phyloP scores from a whole-genome alignment of 1,140 invertebrate genomes.

The Octopus sinensis region DNA sequence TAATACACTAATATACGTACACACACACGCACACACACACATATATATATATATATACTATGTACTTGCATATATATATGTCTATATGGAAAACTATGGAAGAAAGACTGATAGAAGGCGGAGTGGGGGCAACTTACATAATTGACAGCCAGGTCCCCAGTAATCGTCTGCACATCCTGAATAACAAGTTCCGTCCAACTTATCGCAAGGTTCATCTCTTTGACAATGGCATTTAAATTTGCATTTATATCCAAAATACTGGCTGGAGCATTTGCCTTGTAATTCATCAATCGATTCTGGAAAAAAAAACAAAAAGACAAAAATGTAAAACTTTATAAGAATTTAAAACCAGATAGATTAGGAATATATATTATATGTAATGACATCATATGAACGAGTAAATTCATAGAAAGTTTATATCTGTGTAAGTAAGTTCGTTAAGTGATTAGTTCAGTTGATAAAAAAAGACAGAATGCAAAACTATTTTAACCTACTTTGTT shows the following conservation, averaged over 20 bases:
- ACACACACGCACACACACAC: neutral
- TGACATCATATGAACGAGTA: neutral
- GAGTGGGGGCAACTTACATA: conserved; percentile 34
- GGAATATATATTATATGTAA: neutral
- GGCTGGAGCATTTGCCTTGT: conserved; percentile 35
- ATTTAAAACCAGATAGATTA: neutral
- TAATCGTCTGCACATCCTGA: conserved; percentile 39
- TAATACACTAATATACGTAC: neutral
- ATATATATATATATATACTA: neutral
- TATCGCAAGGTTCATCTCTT: conserved; percentile 38
- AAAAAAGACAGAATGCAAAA: neutral
- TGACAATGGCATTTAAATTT: conserved; percentile 41
- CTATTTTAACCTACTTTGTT: neutral
- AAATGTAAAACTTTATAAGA: neutral
- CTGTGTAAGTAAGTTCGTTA: neutral
- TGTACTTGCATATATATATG: neutral
- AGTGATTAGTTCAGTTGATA: neutral
- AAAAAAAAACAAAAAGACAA: conserved; percentile 15
- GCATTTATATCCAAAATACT: conserved; percentile 47
- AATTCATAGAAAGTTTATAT: neutral
- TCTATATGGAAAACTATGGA: neutral
- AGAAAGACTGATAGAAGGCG: neutral
- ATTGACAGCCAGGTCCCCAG: conserved; percentile 50
- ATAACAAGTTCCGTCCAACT: conserved; percentile 39
- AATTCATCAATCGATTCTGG: conserved; percentile 29